Base-by-base conservation (phyloP, 2,888 invertebrate species). In the Papilio demoleus region DNA sequence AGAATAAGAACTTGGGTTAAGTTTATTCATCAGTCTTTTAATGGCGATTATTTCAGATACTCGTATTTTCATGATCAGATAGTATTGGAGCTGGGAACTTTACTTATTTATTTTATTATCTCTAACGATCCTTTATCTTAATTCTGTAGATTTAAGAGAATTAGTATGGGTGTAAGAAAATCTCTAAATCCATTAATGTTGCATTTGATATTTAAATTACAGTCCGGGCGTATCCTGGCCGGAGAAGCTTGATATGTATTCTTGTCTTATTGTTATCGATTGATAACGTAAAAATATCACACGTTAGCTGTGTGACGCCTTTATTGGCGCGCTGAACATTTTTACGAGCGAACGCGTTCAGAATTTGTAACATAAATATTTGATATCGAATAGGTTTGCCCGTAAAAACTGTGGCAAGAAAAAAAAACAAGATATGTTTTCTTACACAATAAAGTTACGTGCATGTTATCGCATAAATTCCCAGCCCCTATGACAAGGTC, bases 311-410 rank as follows among this genome's bases (percentile, higher is more conserved):
- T 36, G 58, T 40, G 68, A 64, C 64, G 68, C 36, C 63, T 69
- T 65, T 56, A 65, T 61, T 61, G 45, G 64, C 47, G 34, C 34
- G 63, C 56, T 36, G 34, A 42, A 36, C 67, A 61, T 61, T 65
- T 65, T 69, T 69, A 69, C 53, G 69, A 65, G 65, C 61, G 40
- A 61, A 61, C 65, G 56, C 61, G 69, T 69, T 40, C 59, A 50
- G 65, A 61, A 65, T 69, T 61, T 61, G 69, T 61, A 22, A 65
- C 34, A 56, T 69, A 61, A 69, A 69, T 69, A 65, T 69, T 65
- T 69, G 65, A 69, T 69, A 56, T 65, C 61, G 56, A 53, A 40
- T 42, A 61, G 69, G 31, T 61, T 36, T 31, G 42, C 24, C 34
- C 42, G 22, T 65, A 59, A 68, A 65, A 69, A 31, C 53, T 36